phyloP scores from a whole-genome alignment of 2,113 vertebrate species.

The Psittacara wagleri region DNA sequence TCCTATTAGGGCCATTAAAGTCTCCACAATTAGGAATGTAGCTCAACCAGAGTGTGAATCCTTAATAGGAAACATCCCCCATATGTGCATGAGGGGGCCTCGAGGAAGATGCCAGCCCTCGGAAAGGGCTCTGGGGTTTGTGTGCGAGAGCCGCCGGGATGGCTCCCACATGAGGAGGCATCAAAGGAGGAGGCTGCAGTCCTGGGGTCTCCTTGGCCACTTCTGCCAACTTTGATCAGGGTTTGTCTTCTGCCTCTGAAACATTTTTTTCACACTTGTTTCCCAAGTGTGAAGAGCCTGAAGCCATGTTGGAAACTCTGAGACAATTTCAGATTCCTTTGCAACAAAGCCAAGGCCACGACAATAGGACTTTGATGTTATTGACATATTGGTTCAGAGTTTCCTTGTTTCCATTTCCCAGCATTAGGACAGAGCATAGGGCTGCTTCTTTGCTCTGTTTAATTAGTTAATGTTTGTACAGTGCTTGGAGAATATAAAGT shows the following conservation, averaged over 20 bases:
- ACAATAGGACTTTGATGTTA: slow-evolving; percentile 65
- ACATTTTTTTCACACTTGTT: slow-evolving; percentile 56
- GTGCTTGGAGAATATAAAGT: slow-evolving; percentile 61
- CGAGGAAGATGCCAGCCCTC: slow-evolving; percentile 52
- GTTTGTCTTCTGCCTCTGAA: slow-evolving; percentile 31
- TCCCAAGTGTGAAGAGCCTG: slow-evolving; percentile 54
- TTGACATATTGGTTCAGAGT: slow-evolving; percentile 64
- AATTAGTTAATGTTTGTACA: slow-evolving; percentile 65
- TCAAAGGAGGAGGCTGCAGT: slow-evolving; percentile 47
- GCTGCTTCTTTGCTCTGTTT: slow-evolving; percentile 57
- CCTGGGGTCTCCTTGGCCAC: slow-evolving; percentile 34
- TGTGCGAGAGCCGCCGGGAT: slow-evolving; percentile 25
- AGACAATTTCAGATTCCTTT: slow-evolving; percentile 59
- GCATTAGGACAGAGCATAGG: slow-evolving; percentile 39
- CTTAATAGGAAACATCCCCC: slow-evolving; percentile 68
- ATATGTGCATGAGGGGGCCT: slow-evolving; percentile 23
- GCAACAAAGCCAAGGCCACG: slow-evolving; percentile 65
- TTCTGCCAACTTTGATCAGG: slow-evolving; percentile 66
- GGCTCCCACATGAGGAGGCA: slow-evolving; percentile 59
- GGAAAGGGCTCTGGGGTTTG: not conserved
- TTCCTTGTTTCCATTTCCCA: slow-evolving; percentile 64
- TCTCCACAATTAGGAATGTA: slow-evolving; percentile 69
- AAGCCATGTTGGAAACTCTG: slow-evolving; percentile 58
- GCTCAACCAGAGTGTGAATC: slow-evolving; percentile 73
- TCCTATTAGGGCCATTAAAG: slow-evolving; percentile 64